Percentiles rank a stretch among this genome's conserved stretches.
phyloP scores from a whole-genome alignment of 2,888 invertebrate species.

The Agriopis aurantiaria region DNA sequence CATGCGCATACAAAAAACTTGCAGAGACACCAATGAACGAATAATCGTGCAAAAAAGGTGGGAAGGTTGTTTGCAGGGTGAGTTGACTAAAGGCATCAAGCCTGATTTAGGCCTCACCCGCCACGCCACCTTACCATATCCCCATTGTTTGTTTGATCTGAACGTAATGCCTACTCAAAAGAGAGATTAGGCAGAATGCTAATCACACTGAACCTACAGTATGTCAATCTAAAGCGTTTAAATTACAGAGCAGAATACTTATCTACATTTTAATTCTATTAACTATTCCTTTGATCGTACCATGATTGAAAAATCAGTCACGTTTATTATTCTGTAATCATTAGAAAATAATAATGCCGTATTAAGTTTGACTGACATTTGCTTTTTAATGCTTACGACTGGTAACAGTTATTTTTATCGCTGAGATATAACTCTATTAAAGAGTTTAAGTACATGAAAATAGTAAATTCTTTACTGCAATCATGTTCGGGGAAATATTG shows the following conservation, averaged over 20 bases:
- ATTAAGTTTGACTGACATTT: slow-evolving; percentile 40
- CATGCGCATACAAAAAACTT: too few relatives aligned
- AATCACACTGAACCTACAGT: background rate
- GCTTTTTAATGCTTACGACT: slow-evolving; percentile 32
- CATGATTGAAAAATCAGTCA: slow-evolving; percentile 8
- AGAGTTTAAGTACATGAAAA: background rate
- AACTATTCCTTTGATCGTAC: slow-evolving; percentile 24
- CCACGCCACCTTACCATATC: too few relatives aligned
- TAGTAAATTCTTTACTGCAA: too few relatives aligned
- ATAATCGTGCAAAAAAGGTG: too few relatives aligned
- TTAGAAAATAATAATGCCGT: slow-evolving; percentile 26
- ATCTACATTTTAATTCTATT: slow-evolving; percentile 1
- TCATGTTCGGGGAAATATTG: too few relatives aligned
- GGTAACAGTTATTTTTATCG: background rate
- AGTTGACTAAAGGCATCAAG: too few relatives aligned
- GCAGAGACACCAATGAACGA: too few relatives aligned
- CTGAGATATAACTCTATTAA: too few relatives aligned
- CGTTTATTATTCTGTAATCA: slow-evolving; percentile 7
- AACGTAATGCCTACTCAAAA: background rate
- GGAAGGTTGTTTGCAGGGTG: too few relatives aligned
- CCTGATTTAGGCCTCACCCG: too few relatives aligned
- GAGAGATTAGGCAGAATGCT: background rate
- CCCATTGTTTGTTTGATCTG: too few relatives aligned
- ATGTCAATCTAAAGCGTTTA: slow-evolving; percentile 5
- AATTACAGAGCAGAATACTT: slow-evolving; percentile 15